These are phyloP conservation scores for Danio tinwini DNA, from an alignment of 2,797 vertebrate genomes.

Conservation along the genomic window DNA sequence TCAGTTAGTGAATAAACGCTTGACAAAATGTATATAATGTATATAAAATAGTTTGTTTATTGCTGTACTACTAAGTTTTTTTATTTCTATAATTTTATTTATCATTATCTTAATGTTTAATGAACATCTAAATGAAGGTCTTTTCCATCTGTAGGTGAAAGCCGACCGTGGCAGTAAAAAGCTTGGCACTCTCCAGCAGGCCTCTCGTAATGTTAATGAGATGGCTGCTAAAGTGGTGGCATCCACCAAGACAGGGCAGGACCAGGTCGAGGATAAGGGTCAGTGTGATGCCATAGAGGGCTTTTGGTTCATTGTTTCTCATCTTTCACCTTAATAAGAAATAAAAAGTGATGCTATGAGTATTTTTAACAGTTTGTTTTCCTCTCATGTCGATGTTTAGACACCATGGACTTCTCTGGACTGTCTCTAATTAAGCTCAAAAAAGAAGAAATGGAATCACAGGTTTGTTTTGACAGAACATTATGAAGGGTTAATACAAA, in stretches of 20 bases:
- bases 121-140: too few relatives aligned
- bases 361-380: background rate
- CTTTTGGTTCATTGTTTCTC: background rate
- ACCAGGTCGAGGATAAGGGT: slow-evolving; percentile 88
- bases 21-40: too few relatives aligned
- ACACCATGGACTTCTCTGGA: slow-evolving; percentile 90
- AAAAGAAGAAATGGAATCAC: slow-evolving; percentile 95
- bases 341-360: background rate
- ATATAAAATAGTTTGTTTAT: too few relatives aligned
- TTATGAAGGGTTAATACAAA: too few relatives aligned
- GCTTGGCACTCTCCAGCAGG: slow-evolving; percentile 86
- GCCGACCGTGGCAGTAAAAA: slow-evolving; percentile 89
- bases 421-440: slow-evolving; percentile 95
- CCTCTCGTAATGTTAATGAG: slow-evolving; percentile 90
- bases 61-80: too few relatives aligned
- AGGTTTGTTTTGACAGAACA: slow-evolving; percentile 75
- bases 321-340: background rate
- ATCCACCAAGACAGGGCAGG: slow-evolving; percentile 90
- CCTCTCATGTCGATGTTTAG: slow-evolving; percentile 70
- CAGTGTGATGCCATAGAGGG: slow-evolving; percentile 33
- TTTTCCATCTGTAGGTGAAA: slow-evolving; percentile 84
- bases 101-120: too few relatives aligned
- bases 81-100: too few relatives aligned
- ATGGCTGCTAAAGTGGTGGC: slow-evolving; percentile 90
- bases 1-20: too few relatives aligned